These are phyloP conservation scores for Corynorhinus townsendii DNA, from an alignment of 2,113 vertebrate genomes.

Conservation along the genomic window DNA sequence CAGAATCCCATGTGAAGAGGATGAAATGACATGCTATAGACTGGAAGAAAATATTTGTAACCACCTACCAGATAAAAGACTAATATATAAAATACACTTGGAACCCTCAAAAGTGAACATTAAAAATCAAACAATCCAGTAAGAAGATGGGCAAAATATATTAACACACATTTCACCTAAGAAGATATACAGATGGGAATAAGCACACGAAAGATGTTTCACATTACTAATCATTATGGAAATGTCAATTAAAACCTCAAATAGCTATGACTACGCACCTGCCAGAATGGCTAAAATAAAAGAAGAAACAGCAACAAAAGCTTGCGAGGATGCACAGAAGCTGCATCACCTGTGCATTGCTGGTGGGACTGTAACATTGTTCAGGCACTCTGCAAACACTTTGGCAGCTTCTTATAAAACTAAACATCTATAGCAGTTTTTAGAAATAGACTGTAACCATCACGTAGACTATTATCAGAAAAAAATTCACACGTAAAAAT, in stretches of 20 bases:
- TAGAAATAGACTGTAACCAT: neutral
- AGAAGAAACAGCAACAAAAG: constrained; percentile 8
- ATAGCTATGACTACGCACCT: neutral
- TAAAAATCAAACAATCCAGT: constrained; percentile 11
- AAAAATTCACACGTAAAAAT: constrained; percentile 12
- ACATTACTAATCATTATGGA: neutral
- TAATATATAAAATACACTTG: neutral
- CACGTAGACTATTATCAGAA: neutral
- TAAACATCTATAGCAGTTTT: neutral
- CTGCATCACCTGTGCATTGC: neutral
- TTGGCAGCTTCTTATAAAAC: neutral
- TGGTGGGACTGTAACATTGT: neutral
- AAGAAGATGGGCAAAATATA: neutral
- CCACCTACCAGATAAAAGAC: neutral
- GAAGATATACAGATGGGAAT: neutral
- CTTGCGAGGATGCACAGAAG: neutral
- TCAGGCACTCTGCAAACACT: neutral
- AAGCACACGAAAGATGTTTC: neutral
- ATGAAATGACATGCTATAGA: neutral
- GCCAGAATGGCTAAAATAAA: constrained; percentile 24
- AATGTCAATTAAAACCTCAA: neutral
- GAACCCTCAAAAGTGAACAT: neutral
- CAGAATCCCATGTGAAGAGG: neutral
- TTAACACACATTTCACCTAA: neutral
- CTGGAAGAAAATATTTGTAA: neutral